Percentiles rank a stretch among this genome's conserved stretches.
These are phyloP conservation scores for Cyphomyrus plagiostoma DNA, from an alignment of 2,113 vertebrate species.

Conservation along the genomic window DNA sequence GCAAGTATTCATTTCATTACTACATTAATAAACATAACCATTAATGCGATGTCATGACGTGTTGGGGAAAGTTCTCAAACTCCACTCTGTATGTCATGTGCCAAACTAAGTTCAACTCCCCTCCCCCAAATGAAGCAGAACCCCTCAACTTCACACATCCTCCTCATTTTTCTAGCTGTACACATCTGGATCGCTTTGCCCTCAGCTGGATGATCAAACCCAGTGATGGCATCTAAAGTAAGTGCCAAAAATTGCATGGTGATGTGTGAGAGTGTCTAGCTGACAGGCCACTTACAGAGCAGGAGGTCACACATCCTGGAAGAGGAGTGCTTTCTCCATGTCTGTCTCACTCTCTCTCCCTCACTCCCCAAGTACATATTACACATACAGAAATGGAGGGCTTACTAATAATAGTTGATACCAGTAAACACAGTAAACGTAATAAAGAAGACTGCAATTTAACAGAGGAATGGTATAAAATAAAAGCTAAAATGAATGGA, in stretches of 20 bases:
- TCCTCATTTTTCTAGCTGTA: not conserved
- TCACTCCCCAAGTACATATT: not conserved
- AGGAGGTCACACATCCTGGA: not conserved
- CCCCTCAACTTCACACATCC: not conserved
- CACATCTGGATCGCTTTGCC: not conserved
- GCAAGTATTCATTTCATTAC: not conserved
- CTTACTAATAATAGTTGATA: not conserved
- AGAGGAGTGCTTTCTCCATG: not conserved
- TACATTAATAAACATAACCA: not conserved
- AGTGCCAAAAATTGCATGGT: not conserved
- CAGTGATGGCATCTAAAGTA: not conserved
- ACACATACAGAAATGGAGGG: not conserved
- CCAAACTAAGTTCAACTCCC: not conserved
- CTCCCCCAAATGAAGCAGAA: not conserved
- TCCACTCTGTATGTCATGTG: not conserved
- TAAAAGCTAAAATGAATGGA: not conserved
- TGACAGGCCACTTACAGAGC: not conserved
- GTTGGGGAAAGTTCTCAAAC: not conserved
- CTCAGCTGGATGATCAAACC: not conserved
- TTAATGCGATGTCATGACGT: not conserved
- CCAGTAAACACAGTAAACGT: not conserved
- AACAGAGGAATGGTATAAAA: not conserved
- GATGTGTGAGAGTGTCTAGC: not conserved
- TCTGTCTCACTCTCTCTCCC: not conserved
- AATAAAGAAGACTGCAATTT: not conserved